These are phyloP conservation scores for Idaea aversata DNA, from an alignment of 2,888 invertebrate species.

Conservation along the genomic window DNA sequence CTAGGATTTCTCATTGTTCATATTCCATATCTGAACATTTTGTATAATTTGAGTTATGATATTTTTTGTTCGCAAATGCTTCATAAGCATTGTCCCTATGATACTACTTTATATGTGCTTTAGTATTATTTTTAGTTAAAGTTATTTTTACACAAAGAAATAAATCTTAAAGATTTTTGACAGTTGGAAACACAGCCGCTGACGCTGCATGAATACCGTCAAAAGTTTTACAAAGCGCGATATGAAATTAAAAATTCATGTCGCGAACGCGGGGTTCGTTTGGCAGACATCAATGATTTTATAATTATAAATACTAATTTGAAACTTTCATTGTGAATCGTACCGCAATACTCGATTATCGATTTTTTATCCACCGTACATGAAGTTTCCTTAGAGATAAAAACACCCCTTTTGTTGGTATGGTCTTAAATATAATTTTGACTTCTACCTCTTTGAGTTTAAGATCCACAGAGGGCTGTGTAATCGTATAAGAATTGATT, in stretches of 20 bases:
- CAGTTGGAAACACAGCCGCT: conserved; percentile 10
- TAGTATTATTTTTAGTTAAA: neutral
- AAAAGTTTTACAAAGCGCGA: conserved; percentile 31
- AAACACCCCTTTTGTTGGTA: conserved; percentile 34
- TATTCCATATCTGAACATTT: conserved; percentile 31
- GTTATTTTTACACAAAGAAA: neutral
- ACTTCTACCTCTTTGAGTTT: conserved; percentile 40
- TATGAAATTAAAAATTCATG: conserved; percentile 58
- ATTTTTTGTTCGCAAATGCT: conserved; percentile 11
- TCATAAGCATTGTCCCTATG: neutral
- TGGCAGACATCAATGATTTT: conserved; percentile 67
- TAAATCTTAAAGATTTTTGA: neutral
- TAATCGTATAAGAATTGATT: conserved; percentile 47
- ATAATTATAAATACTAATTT: conserved; percentile 74
- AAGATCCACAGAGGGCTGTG: conserved; percentile 39
- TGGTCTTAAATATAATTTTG: conserved; percentile 38
- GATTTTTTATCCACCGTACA: conserved; percentile 56
- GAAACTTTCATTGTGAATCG: conserved; percentile 73
- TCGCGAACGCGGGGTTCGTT: conserved; percentile 59
- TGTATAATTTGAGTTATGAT: conserved; percentile 24
- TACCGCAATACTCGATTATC: conserved; percentile 58
- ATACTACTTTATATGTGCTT: neutral
- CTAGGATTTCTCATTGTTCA: conserved; percentile 30
- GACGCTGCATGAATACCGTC: conserved; percentile 18
- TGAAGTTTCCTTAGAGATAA: conserved; percentile 56